Evolutionary conservation across 2,797 vertebrate genomes (phyloP).

Genomic region (Tenualosa ilisha): DNA sequence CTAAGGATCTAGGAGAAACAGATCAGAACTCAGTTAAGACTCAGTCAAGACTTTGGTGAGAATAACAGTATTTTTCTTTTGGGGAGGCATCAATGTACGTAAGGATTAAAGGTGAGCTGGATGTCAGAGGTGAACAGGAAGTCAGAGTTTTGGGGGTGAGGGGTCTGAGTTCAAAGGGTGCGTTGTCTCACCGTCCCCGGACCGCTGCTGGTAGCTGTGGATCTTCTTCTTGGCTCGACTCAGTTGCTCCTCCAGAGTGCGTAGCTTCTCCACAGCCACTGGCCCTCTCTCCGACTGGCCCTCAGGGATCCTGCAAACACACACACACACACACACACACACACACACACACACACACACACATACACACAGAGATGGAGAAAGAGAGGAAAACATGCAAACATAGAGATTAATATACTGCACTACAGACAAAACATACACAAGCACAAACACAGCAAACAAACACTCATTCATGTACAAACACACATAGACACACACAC

Average conservation of each 20-base stretch:
- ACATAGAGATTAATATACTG: slow-evolving; percentile 13
- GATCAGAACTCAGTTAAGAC: too few relatives aligned
- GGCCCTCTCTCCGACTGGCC: slow-evolving; percentile 84
- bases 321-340: slow-evolving; percentile 16
- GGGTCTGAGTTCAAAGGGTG: background rate
- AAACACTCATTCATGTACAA: too few relatives aligned
- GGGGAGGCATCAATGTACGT: background rate
- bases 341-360: slow-evolving; percentile 29
- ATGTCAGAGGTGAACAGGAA: background rate
- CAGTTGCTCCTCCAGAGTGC: slow-evolving; percentile 93
- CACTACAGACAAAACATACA: too few relatives aligned
- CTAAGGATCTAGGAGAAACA: too few relatives aligned
- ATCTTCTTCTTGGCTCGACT: slow-evolving; percentile 96
- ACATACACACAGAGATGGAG: background rate
- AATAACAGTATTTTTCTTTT: too few relatives aligned
- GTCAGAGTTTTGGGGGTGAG: background rate
- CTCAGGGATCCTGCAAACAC: slow-evolving; percentile 87
- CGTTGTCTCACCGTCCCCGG: slow-evolving; percentile 82
- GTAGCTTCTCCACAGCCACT: slow-evolving; percentile 85
- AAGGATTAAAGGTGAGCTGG: background rate
- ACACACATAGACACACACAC: too few relatives aligned
- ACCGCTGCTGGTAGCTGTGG: slow-evolving; percentile 90
- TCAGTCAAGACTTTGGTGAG: too few relatives aligned
- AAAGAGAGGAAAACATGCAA: background rate
- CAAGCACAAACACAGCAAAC: too few relatives aligned